phyloP scores from a whole-genome alignment of 2,797 vertebrate genomes.

The Taeniopygia guttata region DNA sequence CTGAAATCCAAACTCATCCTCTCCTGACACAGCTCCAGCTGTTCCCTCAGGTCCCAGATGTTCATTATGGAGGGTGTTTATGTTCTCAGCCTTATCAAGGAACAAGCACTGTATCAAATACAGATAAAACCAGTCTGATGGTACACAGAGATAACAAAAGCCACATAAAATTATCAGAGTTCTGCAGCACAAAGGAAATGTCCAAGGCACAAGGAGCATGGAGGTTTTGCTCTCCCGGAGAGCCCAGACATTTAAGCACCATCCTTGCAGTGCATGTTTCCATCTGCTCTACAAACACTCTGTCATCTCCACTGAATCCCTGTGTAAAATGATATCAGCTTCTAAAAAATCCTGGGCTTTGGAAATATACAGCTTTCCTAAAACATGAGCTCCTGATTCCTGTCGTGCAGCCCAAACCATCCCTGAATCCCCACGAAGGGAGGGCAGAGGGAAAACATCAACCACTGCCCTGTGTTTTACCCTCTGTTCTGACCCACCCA shows the following conservation, averaged over 20 bases:
- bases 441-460: neutral
- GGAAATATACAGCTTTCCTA: neutral
- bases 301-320: neutral
- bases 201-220: neutral
- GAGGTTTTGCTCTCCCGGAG: neutral
- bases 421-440: fast-evolving
- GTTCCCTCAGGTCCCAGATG: neutral
- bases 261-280: neutral
- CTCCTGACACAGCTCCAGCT: neutral
- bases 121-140: neutral
- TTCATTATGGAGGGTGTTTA: neutral
- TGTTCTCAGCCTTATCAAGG: neutral
- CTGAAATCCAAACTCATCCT: fast-evolving
- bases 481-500: neutral
- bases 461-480: neutral
- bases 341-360: neutral
- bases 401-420: neutral
- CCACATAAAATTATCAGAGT: neutral
- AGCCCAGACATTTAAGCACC: neutral
- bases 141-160: neutral
- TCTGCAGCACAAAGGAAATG: neutral
- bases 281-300: neutral
- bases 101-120: neutral
- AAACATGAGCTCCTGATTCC: neutral
- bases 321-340: neutral